These are phyloP conservation scores for Caenorhabditis inopinata DNA, from an alignment of 1,140 invertebrate genomes.

Conservation along the genomic window DNA sequence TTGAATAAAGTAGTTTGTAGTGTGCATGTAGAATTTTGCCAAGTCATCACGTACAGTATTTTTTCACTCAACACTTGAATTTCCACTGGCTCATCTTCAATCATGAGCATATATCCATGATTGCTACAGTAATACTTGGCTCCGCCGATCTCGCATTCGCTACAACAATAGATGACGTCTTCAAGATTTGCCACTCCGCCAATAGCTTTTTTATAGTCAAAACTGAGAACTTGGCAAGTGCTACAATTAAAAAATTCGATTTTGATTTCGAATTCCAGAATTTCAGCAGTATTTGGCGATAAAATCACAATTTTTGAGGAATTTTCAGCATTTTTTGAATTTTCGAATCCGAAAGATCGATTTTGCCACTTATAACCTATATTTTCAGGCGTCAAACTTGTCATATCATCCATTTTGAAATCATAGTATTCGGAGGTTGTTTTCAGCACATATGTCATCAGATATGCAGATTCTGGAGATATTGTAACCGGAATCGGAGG, in stretches of 20 bases:
- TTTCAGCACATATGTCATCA: not conserved
- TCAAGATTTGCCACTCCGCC: not conserved
- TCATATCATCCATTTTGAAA: not conserved
- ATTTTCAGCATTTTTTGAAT: not conserved
- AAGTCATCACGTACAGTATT: not conserved
- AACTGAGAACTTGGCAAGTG: not conserved
- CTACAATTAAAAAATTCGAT: not conserved
- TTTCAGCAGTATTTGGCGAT: not conserved
- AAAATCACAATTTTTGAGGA: not conserved
- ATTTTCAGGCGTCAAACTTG: not conserved
- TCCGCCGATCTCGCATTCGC: not conserved
- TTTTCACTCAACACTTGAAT: not conserved
- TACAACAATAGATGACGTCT: not conserved
- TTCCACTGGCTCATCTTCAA: not conserved
- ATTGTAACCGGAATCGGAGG: not conserved
- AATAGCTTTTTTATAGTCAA: not conserved
- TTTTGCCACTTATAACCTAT: not conserved
- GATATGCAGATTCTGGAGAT: not conserved
- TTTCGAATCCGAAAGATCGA: not conserved
- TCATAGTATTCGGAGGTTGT: not conserved
- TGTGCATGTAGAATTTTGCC: not conserved
- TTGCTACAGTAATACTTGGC: not conserved
- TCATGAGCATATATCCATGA: not conserved
- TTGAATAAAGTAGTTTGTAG: conserved; percentile 2
- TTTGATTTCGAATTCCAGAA: not conserved